phyloP scores from a whole-genome alignment of 2,113 vertebrate genomes.

The Albula goreensis region DNA sequence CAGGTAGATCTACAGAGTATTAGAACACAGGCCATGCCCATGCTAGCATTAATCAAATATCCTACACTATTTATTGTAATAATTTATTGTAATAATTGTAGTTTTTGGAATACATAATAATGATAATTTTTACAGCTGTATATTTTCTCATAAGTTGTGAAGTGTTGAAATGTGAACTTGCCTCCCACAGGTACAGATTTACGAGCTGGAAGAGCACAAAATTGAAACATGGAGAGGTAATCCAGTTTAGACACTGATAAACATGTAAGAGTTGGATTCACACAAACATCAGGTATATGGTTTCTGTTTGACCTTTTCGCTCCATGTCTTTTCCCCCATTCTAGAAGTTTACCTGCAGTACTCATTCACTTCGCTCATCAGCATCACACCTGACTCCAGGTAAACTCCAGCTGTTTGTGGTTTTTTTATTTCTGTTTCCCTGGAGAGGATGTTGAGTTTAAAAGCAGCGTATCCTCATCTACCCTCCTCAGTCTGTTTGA shows the following conservation, averaged over 20 bases:
- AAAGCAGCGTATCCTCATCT: neutral
- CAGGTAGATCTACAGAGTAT: too few relatives aligned
- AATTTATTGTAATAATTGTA: too few relatives aligned
- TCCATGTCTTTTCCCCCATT: slow-evolving; percentile 35
- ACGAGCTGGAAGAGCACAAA: slow-evolving; percentile 91
- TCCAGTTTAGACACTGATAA: slow-evolving; percentile 66
- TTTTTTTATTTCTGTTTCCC: neutral
- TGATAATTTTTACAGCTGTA: too few relatives aligned
- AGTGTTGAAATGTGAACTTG: too few relatives aligned
- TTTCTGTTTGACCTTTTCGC: slow-evolving; percentile 5
- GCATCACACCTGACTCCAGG: slow-evolving; percentile 86
- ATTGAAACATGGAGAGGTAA: slow-evolving; percentile 98
- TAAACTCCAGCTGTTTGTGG: slow-evolving; percentile 44
- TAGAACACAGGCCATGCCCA: too few relatives aligned
- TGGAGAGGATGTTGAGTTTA: neutral
- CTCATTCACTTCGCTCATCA: slow-evolving; percentile 80
- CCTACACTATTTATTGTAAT: too few relatives aligned
- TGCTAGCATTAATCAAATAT: too few relatives aligned
- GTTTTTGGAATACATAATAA: too few relatives aligned
- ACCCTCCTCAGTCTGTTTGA: slow-evolving; percentile 81
- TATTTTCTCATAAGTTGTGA: too few relatives aligned
- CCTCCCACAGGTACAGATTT: slow-evolving; percentile 83
- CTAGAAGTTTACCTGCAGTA: slow-evolving; percentile 88
- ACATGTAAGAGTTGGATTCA: slow-evolving; percentile 15
- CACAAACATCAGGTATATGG: neutral